These are phyloP conservation scores for Spilosoma lubricipeda DNA, from an alignment of 2,888 invertebrate genomes.

Conservation along the genomic window DNA sequence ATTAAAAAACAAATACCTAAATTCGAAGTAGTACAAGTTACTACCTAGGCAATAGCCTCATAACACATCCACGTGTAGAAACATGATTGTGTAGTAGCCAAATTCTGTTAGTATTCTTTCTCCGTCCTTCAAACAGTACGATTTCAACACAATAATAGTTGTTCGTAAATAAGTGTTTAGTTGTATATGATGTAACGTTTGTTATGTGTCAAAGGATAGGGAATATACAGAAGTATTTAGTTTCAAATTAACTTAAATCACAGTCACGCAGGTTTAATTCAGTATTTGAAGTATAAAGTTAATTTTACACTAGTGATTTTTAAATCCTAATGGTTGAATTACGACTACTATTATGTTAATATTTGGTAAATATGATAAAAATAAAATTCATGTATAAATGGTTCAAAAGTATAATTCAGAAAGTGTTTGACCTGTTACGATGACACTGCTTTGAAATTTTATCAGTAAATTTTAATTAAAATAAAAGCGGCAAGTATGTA, in stretches of 20 bases:
- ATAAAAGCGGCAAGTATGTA: neutral
- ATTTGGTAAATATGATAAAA: too few relatives aligned
- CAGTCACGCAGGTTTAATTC: neutral
- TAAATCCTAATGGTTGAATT: neutral
- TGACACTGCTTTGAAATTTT: too few relatives aligned
- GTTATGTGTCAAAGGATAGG: neutral
- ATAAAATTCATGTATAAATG: too few relatives aligned
- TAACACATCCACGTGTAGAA: constrained; percentile 17
- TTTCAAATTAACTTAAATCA: neutral
- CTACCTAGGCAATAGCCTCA: constrained; percentile 4
- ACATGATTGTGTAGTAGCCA: neutral
- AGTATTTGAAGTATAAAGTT: too few relatives aligned
- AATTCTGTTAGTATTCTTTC: constrained; percentile 23
- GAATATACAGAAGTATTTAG: constrained; percentile 19
- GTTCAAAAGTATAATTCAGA: too few relatives aligned
- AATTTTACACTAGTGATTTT: neutral
- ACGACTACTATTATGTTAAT: too few relatives aligned
- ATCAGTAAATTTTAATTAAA: neutral
- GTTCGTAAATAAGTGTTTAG: constrained; percentile 17
- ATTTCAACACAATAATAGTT: constrained; percentile 19
- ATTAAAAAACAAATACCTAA: neutral
- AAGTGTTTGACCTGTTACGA: neutral
- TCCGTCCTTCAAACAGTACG: constrained; percentile 19
- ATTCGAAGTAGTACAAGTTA: neutral
- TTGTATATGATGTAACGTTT: constrained; percentile 1